Base-by-base conservation (phyloP, 2,113 vertebrate genomes). In the Tupaia tana region DNA sequence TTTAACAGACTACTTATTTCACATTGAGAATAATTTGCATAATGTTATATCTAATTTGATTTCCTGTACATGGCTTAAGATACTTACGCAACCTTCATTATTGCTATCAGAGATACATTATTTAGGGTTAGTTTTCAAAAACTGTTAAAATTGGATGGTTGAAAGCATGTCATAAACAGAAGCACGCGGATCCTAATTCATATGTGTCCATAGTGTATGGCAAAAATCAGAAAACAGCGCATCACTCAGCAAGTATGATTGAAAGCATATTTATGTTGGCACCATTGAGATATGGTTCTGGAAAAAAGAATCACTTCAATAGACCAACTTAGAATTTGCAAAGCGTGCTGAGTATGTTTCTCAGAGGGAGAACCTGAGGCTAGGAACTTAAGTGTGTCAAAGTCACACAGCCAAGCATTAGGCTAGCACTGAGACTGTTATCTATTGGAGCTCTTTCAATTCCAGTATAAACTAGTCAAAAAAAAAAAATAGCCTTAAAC, bases 1-100 rank as follows among this genome's bases (percentile, higher is more conserved):
- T 75, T 95, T 19, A 93, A 6, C 25, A 61, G 6, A 20, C 52
- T 94, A 74, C 25, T 73, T 18, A 91, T 84, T 93, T 89, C 25
- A 54, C 11, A 64, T 31, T 77, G 67, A 78, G 83, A 86, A 3
- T 34, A 86, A 86, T 94, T 90, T 58, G 91, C 71, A 73, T 5
- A 7, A 1, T 58, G 27, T 1, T 54, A 1, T 52, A 93, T 52
- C 3, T 29, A 54, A 81, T 81, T 56, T 59, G 31, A 6, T 91
- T 20, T n/a, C 63, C 1, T 54, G n/a, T 59, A 13, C 5, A 64
- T 61, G 12, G 61, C 43, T 78, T 84, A 84, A 91, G 69, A 71
- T 93, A 94, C 14, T 71, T 77, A 27, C 78, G 11, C 1, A 78
- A 34, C 29, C 6, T 75, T 89, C 18, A 83, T 78, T 75, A 16